Evolutionary conservation across 2,797 vertebrate species (phyloP).

Genomic region (Naso thynnoides): DNA sequence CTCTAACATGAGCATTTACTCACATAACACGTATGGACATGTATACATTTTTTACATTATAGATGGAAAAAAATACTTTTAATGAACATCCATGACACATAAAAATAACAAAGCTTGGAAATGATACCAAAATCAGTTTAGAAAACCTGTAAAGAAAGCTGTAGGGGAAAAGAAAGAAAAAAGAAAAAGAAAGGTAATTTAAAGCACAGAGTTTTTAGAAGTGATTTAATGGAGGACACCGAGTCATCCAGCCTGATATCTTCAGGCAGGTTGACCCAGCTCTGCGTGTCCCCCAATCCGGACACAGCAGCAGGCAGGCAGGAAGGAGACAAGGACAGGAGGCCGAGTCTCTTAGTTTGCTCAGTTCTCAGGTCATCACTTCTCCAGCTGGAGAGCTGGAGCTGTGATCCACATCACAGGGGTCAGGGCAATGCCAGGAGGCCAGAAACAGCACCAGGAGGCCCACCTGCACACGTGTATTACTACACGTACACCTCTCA

Average conservation of each 20-base stretch:
- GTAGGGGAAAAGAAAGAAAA: no score
- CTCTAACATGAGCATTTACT: neutral
- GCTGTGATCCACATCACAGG: slow-evolving; percentile 60
- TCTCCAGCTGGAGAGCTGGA: slow-evolving; percentile 78
- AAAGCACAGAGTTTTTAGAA: slow-evolving; percentile 4
- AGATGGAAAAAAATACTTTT: neutral
- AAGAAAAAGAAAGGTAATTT: no score
- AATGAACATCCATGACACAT: neutral
- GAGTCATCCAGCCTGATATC: slow-evolving; percentile 12
- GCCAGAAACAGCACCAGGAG: slow-evolving; percentile 65
- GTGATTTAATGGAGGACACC: slow-evolving; percentile 32
- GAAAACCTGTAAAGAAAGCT: no score
- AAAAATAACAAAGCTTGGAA: neutral
- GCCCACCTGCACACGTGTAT: slow-evolving; percentile 62
- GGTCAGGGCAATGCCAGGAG: slow-evolving; percentile 70
- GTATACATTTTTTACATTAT: neutral
- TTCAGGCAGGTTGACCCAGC: slow-evolving; percentile 32
- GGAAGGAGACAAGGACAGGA: slow-evolving; percentile 69
- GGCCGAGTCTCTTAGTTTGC: slow-evolving; percentile 58
- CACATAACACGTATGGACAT: neutral
- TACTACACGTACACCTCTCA: slow-evolving; percentile 16
- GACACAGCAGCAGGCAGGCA: slow-evolving; percentile 40
- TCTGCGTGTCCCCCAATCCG: slow-evolving; percentile 36
- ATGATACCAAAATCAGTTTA: neutral
- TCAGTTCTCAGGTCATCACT: slow-evolving; percentile 66